phyloP scores from a whole-genome alignment of 1,140 invertebrate species.

The Dinothrombium tinctorium region DNA sequence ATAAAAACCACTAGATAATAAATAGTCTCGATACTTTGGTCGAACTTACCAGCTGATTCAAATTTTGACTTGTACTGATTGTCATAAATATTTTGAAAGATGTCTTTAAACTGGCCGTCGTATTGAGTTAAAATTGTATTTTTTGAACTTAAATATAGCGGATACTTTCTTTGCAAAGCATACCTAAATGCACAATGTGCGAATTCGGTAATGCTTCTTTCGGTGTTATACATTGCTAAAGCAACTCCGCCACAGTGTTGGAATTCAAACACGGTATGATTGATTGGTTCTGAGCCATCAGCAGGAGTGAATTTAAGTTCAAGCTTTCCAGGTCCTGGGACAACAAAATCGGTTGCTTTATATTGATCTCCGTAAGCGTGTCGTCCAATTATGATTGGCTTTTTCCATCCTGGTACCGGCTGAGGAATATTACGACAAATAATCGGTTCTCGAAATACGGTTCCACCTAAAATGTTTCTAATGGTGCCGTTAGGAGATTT shows the following conservation, averaged over 20 bases:
- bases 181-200: conserved; percentile 81
- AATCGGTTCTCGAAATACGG: conserved; percentile 83
- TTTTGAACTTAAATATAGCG: conserved; percentile 89
- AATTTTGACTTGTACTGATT: conserved; percentile 59
- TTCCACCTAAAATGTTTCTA: conserved; percentile 88
- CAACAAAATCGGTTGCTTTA: conserved; percentile 24
- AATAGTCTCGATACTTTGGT: neutral
- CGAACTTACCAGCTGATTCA: conserved; percentile 33
- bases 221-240: conserved; percentile 90
- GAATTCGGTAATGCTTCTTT: conserved; percentile 51
- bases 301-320: conserved; percentile 53
- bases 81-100: conserved; percentile 93
- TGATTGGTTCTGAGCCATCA: conserved; percentile 23
- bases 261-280: conserved; percentile 42
- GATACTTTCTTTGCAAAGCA: conserved; percentile 58
- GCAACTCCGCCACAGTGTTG: conserved; percentile 42
- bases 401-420: conserved; percentile 72
- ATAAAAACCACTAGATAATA: too few relatives aligned
- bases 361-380: conserved; percentile 75
- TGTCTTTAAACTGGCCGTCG: conserved; percentile 95
- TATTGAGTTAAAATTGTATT: conserved; percentile 97
- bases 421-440: conserved; percentile 94
- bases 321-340: conserved; percentile 61
- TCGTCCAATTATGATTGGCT: conserved; percentile 92
- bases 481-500: conserved; percentile 96